Conservation (phyloP, 2,888 invertebrate genomes). For the Galeruca laticollis region DNA sequence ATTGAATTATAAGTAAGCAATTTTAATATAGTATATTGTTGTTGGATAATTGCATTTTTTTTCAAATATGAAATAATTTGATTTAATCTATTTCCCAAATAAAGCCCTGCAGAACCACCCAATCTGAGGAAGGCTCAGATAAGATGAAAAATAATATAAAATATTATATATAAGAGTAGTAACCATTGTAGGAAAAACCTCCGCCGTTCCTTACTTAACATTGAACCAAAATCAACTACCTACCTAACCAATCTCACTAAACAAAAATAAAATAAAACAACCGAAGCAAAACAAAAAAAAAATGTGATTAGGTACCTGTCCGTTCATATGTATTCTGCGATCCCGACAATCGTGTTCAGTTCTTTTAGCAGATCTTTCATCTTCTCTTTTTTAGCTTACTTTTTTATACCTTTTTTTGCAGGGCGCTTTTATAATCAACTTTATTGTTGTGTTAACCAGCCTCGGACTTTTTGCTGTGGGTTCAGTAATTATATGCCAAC, state of each 20-base stretch:
- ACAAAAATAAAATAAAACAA: constrained; percentile 7
- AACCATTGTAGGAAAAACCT: constrained; percentile 22
- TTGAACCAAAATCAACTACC: constrained; percentile 45
- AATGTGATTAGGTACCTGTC: constrained; percentile 42
- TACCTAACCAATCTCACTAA: constrained; percentile 36
- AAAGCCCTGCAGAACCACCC: too few relatives aligned
- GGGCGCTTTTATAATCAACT: constrained; percentile 48
- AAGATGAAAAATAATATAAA: too few relatives aligned
- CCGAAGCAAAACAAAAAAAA: constrained; percentile 35
- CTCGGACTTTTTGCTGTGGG: constrained; percentile 38
- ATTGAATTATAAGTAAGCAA: too few relatives aligned
- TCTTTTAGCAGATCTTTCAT: constrained; percentile 31
- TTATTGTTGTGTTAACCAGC: constrained; percentile 52
- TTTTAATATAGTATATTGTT: too few relatives aligned
- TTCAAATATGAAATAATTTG: too few relatives aligned
- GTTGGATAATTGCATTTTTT: too few relatives aligned
- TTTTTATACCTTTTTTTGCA: constrained; percentile 41
- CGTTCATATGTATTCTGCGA: constrained; percentile 36
- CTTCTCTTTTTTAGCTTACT: constrained; percentile 9
- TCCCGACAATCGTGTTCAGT: constrained; percentile 40
- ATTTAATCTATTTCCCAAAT: too few relatives aligned
- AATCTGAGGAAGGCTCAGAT: too few relatives aligned
- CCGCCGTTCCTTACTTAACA: background rate
- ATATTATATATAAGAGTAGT: too few relatives aligned
- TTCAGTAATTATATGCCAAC: constrained; percentile 41